Conservation (phyloP, 2,113 vertebrate genomes). For the Tenrec ecaudatus region DNA sequence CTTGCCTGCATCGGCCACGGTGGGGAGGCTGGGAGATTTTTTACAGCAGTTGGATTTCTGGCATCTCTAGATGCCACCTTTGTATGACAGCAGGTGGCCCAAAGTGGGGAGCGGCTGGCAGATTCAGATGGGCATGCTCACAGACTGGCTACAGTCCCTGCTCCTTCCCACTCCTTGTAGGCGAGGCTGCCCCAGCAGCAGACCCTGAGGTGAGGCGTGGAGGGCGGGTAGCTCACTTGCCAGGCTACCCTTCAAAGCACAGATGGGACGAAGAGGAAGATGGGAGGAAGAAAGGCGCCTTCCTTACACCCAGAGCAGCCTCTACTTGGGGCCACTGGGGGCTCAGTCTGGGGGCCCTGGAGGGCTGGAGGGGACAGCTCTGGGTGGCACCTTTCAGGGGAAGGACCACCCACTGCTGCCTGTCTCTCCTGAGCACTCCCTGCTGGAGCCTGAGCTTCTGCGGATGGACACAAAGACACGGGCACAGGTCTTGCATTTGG, state of each 20-base stretch:
- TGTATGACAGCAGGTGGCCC: background rate
- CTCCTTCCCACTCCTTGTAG: background rate
- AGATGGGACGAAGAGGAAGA: too few species aligned
- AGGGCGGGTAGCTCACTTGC: background rate
- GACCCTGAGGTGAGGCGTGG: accelerated
- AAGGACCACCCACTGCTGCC: accelerated
- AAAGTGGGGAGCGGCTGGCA: background rate
- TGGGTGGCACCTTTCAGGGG: accelerated
- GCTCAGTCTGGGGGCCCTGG: background rate
- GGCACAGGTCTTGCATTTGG: accelerated
- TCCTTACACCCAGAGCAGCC: background rate
- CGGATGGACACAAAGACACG: background rate
- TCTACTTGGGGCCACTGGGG: accelerated
- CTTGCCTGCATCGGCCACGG: background rate
- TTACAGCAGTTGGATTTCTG: background rate
- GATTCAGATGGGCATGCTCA: background rate
- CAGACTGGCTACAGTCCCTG: accelerated
- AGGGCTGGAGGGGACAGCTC: background rate
- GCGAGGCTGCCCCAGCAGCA: background rate
- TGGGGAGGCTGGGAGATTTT: background rate
- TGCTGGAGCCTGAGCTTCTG: too few species aligned
- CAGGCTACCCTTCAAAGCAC: background rate
- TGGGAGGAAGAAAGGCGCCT: background rate
- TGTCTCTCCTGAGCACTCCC: background rate
- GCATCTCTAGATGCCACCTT: background rate